Evolutionary conservation across 2,888 invertebrate species (phyloP).

Genomic region (Stenichneumon culpator): DNA sequence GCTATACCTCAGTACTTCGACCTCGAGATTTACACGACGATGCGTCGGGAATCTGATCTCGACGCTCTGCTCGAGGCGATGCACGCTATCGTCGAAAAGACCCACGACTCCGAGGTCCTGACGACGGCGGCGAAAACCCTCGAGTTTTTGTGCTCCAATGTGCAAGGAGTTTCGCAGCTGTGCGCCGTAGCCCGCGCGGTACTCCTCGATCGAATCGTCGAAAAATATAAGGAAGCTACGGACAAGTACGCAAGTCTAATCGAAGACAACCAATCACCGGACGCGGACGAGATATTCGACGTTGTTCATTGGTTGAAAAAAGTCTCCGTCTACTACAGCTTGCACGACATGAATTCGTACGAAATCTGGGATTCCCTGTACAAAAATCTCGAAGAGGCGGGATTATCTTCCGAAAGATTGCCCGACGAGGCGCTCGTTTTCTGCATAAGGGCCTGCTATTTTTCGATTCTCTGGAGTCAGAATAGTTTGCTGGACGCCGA

Average conservation of each 20-base stretch:
- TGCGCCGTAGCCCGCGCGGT: slow-evolving; percentile 97
- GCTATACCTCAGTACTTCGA: slow-evolving; percentile 98
- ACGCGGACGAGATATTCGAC: slow-evolving; percentile 98
- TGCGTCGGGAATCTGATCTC: slow-evolving; percentile 96
- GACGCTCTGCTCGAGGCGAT: slow-evolving; percentile 94
- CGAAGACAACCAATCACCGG: slow-evolving; percentile 93
- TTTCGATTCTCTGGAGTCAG: slow-evolving; percentile 95
- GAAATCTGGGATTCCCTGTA: slow-evolving; percentile 96
- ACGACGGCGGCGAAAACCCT: slow-evolving; percentile 97
- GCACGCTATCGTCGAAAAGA: slow-evolving; percentile 94
- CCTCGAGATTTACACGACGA: slow-evolving; percentile 97
- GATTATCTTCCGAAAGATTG: slow-evolving; percentile 81
- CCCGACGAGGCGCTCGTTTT: slow-evolving; percentile 89
- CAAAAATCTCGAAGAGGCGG: slow-evolving; percentile 89
- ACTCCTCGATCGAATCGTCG: slow-evolving; percentile 95
- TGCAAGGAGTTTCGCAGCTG: slow-evolving; percentile 89
- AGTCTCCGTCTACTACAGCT: slow-evolving; percentile 97
- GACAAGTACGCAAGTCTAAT: slow-evolving; percentile 93
- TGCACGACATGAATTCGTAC: slow-evolving; percentile 97
- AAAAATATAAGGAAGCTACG: slow-evolving; percentile 94
- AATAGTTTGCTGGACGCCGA: slow-evolving; percentile 91
- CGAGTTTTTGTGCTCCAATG: slow-evolving; percentile 94
- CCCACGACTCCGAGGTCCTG: slow-evolving; percentile 95
- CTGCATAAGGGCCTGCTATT: slow-evolving; percentile 94
- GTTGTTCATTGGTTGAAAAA: slow-evolving; percentile 96